Base-by-base conservation (phyloP, 2,113 vertebrate species). In the Tursiops truncatus region DNA sequence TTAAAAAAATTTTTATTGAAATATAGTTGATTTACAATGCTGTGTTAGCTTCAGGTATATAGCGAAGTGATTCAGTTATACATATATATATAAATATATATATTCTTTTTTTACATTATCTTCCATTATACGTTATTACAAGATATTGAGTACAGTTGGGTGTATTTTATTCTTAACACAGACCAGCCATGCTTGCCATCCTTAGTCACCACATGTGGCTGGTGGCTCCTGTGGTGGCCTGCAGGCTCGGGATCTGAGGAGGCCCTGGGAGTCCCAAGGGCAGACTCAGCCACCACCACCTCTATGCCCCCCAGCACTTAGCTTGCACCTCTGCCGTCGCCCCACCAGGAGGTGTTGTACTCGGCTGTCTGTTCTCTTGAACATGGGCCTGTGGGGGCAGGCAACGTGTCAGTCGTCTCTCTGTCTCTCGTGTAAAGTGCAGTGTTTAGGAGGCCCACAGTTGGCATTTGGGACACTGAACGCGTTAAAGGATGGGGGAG, bases 121-220 rank as follows among this genome's bases (percentile, higher is more conserved):
- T 77, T 53, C 8, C 1, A 4, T 53, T 33, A 33, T 77, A 53
- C 9, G 44, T 77, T 77, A n/a, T 77, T 50, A 53, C 17, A 77
- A 53, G 74, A 53, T 50, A 53, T 7, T 53, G 31, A 33, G 18
- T 21, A 77, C 11, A 21, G 18, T 67, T 86, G 15, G 65, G 10
- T 82, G 26, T 65, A n/a, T 63, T 79, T 93, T 92, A 79, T 71
- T 50, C 17, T 58, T 68, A 56, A 21, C 47, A 80, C n/a, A 79
- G 88, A 62, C 31, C 20, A 26, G 56, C 53, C 53, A 33, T 12
- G 1, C 36, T 88, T 74, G 3, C 36, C 33, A 1, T 31, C 8
- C 31, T 58, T 18, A 8, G 15, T 41, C 36, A 33, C 21, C 53
- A 7, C 10, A 1, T 47, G 83, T 60, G n/a, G 21, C 38, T 20